phyloP scores from a whole-genome alignment of 2,888 invertebrate species.

The Coelopa pilipes region DNA sequence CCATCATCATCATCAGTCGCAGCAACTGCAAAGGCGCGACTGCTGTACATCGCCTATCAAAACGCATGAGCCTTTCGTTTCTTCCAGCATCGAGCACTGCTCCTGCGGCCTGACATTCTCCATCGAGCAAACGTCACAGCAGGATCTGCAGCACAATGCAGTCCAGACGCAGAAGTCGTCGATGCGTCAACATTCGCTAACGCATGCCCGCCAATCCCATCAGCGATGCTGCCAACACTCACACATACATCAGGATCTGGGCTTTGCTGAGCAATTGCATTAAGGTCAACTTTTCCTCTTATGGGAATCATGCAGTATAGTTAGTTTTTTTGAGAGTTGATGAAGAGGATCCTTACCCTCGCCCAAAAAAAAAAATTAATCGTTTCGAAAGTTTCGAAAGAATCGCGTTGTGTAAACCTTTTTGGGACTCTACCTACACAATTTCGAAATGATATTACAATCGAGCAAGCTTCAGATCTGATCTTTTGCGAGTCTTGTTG shows the following conservation, averaged over 20 bases:
- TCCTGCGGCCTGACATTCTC: conserved; percentile 60
- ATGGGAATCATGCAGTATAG: too few relatives aligned
- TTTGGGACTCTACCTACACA: too few relatives aligned
- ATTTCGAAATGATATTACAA: too few relatives aligned
- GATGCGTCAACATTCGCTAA: neutral
- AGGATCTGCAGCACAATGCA: neutral
- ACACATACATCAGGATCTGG: neutral
- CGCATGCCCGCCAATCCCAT: conserved; percentile 3
- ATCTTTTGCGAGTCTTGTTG: too few relatives aligned
- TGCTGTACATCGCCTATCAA: conserved; percentile 6
- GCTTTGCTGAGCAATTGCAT: too few relatives aligned
- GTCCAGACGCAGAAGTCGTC: conserved; percentile 21
- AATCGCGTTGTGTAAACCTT: too few relatives aligned
- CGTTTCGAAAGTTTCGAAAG: too few relatives aligned
- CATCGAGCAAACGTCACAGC: conserved; percentile 45
- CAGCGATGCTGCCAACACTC: neutral
- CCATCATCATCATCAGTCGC: conserved; percentile 30
- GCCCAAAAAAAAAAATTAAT: too few relatives aligned
- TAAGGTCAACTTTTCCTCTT: too few relatives aligned
- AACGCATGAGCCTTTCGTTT: conserved; percentile 32
- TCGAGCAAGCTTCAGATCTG: too few relatives aligned
- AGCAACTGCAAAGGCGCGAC: conserved; percentile 30
- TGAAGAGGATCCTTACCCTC: too few relatives aligned
- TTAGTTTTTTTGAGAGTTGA: too few relatives aligned
- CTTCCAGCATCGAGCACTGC: conserved; percentile 54